Evolutionary conservation across 2,888 invertebrate genomes (phyloP).

Genomic region (Drosophila trichaetosa): DNA sequence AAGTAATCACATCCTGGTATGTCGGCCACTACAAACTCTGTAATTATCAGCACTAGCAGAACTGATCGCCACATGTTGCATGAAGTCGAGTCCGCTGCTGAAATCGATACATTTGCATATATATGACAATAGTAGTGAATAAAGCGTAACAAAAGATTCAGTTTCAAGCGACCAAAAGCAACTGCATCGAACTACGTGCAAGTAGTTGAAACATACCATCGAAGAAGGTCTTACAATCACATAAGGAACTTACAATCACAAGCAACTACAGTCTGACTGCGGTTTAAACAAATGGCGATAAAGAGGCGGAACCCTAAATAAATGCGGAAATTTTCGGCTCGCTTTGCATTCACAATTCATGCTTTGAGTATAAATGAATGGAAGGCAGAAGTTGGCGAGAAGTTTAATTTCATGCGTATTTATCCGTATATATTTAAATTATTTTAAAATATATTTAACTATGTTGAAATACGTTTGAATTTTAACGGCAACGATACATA

Average conservation of each 20-base stretch:
- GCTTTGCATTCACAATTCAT: background rate
- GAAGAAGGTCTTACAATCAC: too few relatives aligned
- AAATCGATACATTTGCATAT: background rate
- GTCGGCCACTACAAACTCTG: background rate
- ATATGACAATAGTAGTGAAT: background rate
- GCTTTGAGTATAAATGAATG: background rate
- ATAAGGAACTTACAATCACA: too few relatives aligned
- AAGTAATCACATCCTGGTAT: slow-evolving; percentile 63
- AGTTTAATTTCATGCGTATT: background rate
- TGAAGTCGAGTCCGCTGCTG: background rate
- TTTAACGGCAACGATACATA: too few relatives aligned
- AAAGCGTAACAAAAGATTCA: too few relatives aligned
- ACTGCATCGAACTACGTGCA: too few relatives aligned
- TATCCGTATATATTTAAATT: background rate
- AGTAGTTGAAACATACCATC: too few relatives aligned
- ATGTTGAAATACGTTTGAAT: too few relatives aligned
- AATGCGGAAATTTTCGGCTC: background rate
- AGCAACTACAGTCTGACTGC: too few relatives aligned
- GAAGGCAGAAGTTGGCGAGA: background rate
- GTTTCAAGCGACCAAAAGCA: too few relatives aligned
- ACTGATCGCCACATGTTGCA: slow-evolving; percentile 13
- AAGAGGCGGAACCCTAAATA: background rate
- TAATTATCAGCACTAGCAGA: background rate
- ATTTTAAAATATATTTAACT: background rate
- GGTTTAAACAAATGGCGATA: background rate